phyloP scores from a whole-genome alignment of 2,888 invertebrate genomes.

The Bhutanitis thaidina region DNA sequence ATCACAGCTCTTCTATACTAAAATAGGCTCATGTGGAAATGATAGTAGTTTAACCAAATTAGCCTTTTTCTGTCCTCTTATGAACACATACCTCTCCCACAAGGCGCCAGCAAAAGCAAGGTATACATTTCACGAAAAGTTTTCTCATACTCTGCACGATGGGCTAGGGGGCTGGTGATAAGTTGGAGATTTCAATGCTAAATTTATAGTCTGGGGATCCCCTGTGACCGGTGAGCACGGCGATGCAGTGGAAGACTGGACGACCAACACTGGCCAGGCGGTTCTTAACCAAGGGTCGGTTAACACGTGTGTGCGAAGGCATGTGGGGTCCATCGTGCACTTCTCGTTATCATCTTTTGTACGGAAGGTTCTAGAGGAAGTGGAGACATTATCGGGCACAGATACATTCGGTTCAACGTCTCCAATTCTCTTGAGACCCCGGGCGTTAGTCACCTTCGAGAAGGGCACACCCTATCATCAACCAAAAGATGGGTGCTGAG shows the following conservation, averaged over 20 bases:
- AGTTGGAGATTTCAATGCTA: constrained; percentile 23
- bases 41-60: too few species aligned
- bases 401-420: constrained; percentile 10
- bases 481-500: constrained; percentile 20
- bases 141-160: too few species aligned
- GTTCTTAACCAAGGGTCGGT: constrained; percentile 19
- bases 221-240: too few species aligned
- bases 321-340: constrained; percentile 26
- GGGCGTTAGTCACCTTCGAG: neutral
- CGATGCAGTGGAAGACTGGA: constrained; percentile 23
- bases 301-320: constrained; percentile 18
- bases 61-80: too few species aligned
- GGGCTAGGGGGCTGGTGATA: too few species aligned
- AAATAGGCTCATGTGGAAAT: too few species aligned
- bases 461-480: too few species aligned
- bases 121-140: too few species aligned
- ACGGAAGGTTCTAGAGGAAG: neutral
- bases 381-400: neutral
- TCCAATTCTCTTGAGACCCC: neutral
- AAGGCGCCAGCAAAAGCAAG: too few species aligned
- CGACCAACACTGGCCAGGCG: constrained; percentile 3
- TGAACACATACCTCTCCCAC: too few species aligned
- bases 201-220: constrained; percentile 19
- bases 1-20: too few species aligned
- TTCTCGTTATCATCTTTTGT: neutral